These are phyloP conservation scores for Phylloscopus trochiloides DNA, from an alignment of 2,113 vertebrate species.

Conservation along the genomic window DNA sequence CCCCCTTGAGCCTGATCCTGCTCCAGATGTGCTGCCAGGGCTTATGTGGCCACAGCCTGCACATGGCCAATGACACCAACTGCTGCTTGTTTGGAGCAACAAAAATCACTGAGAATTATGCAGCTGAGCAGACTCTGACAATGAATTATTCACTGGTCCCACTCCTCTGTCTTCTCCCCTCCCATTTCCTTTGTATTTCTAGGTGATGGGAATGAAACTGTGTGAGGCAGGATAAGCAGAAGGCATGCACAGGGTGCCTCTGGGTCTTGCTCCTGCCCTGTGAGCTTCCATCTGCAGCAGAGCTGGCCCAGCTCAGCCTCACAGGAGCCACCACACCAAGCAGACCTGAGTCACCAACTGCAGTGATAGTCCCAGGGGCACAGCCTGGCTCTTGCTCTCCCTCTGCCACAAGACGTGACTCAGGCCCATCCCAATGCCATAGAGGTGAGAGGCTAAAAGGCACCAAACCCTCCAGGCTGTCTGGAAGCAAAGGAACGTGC, in stretches of 20 bases:
- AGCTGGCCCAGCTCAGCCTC: background rate
- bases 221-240: background rate
- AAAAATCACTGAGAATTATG: background rate
- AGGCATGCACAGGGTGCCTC: background rate
- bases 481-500: background rate
- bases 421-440: background rate
- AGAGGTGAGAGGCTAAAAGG: background rate
- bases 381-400: background rate
- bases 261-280: background rate
- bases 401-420: background rate
- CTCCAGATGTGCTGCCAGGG: background rate
- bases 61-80: fast-evolving
- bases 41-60: background rate
- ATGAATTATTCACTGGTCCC: background rate
- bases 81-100: background rate
- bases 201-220: background rate
- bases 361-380: background rate
- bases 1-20: background rate
- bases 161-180: fast-evolving
- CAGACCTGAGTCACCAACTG: background rate
- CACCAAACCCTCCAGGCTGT: background rate
- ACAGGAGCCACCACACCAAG: background rate
- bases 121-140: background rate
- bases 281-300: background rate
- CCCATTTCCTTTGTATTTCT: background rate